Percentiles rank a stretch among this genome's conserved stretches.
phyloP scores from a whole-genome alignment of 2,797 vertebrate species.

The Strix occidentalis region DNA sequence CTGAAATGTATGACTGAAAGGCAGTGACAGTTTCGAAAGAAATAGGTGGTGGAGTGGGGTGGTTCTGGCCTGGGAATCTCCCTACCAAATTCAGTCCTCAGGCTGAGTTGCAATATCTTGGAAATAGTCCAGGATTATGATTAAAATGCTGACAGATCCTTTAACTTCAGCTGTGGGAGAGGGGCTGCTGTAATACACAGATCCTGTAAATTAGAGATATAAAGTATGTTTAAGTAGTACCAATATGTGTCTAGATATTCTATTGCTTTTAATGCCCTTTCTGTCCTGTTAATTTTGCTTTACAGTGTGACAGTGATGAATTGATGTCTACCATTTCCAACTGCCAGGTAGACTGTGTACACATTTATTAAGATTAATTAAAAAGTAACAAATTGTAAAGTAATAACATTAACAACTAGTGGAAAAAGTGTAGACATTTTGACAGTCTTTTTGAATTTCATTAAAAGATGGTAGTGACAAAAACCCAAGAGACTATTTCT shows the following conservation, averaged over 20 bases:
- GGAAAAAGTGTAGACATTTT: slow-evolving; percentile 89
- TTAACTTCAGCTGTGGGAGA: slow-evolving; percentile 1
- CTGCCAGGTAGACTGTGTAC: slow-evolving; percentile 73
- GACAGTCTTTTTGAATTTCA: slow-evolving; percentile 96
- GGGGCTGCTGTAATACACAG: not conserved
- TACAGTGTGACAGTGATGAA: slow-evolving; percentile 62
- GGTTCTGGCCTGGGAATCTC: not conserved
- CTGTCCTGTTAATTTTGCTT: slow-evolving; percentile 67
- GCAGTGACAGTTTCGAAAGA: not conserved
- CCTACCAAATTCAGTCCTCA: not conserved
- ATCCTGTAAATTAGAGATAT: slow-evolving; percentile 40
- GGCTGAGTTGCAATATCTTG: not conserved
- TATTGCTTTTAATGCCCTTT: slow-evolving; percentile 45
- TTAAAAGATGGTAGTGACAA: slow-evolving; percentile 97
- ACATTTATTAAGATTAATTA: slow-evolving; percentile 86
- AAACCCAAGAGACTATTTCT: slow-evolving; percentile 97
- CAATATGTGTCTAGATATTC: slow-evolving; percentile 42
- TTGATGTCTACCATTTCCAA: slow-evolving; percentile 69
- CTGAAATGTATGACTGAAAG: slow-evolving; percentile 3
- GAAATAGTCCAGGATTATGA: not conserved
- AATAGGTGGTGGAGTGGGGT: not conserved
- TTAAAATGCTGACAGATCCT: slow-evolving; percentile 30
- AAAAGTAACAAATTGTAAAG: slow-evolving; percentile 85
- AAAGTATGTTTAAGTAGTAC: slow-evolving; percentile 61
- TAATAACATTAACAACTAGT: slow-evolving; percentile 88